Evolutionary conservation across 2,113 vertebrate genomes (phyloP).

Genomic region (Benitochromis conjunctus): DNA sequence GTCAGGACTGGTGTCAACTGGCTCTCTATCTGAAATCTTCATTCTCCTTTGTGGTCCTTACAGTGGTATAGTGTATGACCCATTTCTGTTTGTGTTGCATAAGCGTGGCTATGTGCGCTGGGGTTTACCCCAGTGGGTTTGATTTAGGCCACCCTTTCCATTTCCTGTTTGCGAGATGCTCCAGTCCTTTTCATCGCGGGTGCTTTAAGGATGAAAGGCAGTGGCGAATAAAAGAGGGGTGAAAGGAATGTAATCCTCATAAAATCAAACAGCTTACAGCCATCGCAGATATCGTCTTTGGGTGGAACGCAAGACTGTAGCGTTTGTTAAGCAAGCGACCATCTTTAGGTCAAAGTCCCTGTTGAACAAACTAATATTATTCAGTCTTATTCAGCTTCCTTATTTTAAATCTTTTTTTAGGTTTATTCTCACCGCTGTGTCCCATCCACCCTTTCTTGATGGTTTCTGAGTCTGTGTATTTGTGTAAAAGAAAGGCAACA

Average conservation of each 20-base stretch:
- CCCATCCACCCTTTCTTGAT: neutral
- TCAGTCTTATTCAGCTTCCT: neutral
- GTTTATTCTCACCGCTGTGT: neutral
- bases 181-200: neutral
- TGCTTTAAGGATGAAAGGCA: neutral
- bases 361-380: neutral
- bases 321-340: neutral
- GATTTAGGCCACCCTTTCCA: neutral
- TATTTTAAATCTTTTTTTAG: neutral
- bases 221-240: neutral
- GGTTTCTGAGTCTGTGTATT: neutral
- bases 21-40: neutral
- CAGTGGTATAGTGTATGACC: slow-evolving; percentile 12
- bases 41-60: neutral
- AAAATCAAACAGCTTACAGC: neutral
- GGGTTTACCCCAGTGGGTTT: neutral
- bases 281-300: neutral
- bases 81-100: slow-evolving; percentile 29
- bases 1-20: neutral
- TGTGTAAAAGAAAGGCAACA: neutral
- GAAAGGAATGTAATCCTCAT: neutral
- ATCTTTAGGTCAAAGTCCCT: neutral
- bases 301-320: neutral
- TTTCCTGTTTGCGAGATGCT: slow-evolving; percentile 20
- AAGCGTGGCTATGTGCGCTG: neutral